Conservation (phyloP, 1,140 invertebrate genomes). For the Brachionus manjavacas region DNA sequence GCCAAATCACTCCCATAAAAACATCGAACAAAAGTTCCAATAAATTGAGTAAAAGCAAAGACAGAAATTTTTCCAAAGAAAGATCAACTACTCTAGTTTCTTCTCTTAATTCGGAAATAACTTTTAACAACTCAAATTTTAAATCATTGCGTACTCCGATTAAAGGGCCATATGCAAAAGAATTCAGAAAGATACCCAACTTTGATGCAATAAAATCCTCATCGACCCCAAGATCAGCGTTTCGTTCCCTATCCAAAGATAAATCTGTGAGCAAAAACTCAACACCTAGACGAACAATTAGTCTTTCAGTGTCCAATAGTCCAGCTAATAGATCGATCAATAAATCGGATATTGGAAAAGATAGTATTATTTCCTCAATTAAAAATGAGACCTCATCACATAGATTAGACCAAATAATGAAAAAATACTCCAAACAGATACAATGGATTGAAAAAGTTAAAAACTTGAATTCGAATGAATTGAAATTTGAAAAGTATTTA, state of each 20-base stretch:
- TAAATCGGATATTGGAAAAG: neutral
- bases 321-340: neutral
- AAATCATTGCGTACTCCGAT: neutral
- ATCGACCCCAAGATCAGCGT: neutral
- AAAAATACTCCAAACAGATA: constrained; percentile 50
- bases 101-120: neutral
- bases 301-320: neutral
- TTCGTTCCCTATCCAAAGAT: neutral
- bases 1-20: neutral
- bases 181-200: neutral
- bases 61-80: neutral
- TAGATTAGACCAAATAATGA: constrained; percentile 54
- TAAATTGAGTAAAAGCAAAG: neutral
- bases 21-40: neutral
- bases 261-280: neutral
- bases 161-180: neutral
- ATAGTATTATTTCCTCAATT: constrained; percentile 43
- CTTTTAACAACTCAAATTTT: neutral
- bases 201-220: constrained; percentile 7
- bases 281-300: neutral
- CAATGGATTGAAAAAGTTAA: constrained; percentile 52
- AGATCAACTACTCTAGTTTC: neutral
- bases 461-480: constrained; percentile 46
- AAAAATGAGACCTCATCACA: constrained; percentile 52
- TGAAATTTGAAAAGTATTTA: constrained; percentile 49